phyloP scores from a whole-genome alignment of 2,888 invertebrate genomes.

The Megastigmus dorsalis region DNA sequence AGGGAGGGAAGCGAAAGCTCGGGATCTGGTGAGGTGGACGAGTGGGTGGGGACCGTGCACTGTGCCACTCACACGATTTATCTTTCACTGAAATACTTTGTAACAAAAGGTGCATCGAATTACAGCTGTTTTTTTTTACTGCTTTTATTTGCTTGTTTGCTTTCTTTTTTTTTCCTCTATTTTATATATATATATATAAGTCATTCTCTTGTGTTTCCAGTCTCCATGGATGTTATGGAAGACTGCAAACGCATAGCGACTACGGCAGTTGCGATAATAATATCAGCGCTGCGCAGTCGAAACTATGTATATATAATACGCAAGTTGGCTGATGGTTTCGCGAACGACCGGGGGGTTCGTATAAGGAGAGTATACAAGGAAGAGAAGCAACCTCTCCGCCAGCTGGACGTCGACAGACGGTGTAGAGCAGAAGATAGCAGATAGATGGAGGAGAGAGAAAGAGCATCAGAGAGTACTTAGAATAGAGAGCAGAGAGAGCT shows the following conservation, averaged over 20 bases:
- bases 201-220: constrained; percentile 34
- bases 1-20: constrained; percentile 60
- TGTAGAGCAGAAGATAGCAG: too few species aligned
- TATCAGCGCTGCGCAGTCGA: constrained; percentile 41
- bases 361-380: too few species aligned
- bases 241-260: constrained; percentile 15
- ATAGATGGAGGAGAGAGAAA: constrained; percentile 21
- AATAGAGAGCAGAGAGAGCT: background rate
- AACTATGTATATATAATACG: too few species aligned
- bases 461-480: too few species aligned
- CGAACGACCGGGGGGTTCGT: background rate
- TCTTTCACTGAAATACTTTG: constrained; percentile 28
- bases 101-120: constrained; percentile 45
- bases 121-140: constrained; percentile 20
- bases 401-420: background rate
- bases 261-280: too few species aligned
- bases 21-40: constrained; percentile 55
- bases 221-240: constrained; percentile 17
- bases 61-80: constrained; percentile 59
- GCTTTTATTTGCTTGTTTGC: too few species aligned
- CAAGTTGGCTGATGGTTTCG: constrained; percentile 34
- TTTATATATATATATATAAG: too few species aligned
- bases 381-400: constrained; percentile 16
- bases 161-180: too few species aligned
- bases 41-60: constrained; percentile 57